Conservation (phyloP, 2,113 vertebrate species). For the Vidua macroura region DNA sequence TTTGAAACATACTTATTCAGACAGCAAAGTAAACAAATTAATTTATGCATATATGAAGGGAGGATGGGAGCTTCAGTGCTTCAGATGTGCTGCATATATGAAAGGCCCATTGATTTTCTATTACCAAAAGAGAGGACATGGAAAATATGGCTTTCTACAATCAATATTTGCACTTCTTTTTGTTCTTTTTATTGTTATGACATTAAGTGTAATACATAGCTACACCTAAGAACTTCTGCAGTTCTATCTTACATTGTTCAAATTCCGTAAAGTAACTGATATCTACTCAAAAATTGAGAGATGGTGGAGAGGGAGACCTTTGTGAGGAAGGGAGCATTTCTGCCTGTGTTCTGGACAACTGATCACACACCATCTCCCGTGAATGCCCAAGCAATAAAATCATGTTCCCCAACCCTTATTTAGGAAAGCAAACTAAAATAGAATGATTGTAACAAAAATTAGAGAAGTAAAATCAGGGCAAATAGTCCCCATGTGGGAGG, state of each 20-base stretch:
- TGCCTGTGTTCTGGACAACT: not conserved
- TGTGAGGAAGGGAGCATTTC: not conserved
- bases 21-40: slow-evolving; percentile 9
- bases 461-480: not conserved
- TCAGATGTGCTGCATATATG: not conserved
- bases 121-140: not conserved
- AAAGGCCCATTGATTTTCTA: not conserved
- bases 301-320: not conserved
- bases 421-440: not conserved
- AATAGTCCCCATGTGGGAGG: not conserved
- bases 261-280: not conserved
- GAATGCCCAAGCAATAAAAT: not conserved
- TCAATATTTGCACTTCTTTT: not conserved
- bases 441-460: not conserved
- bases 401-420: fast-evolving
- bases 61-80: not conserved
- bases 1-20: not conserved
- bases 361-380: not conserved
- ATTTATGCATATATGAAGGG: not conserved
- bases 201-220: not conserved
- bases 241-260: not conserved
- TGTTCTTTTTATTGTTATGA: not conserved
- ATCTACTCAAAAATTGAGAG: not conserved
- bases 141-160: not conserved
- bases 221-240: not conserved